Percentiles rank a stretch among this genome's conserved stretches.
Evolutionary conservation across 2,113 vertebrate genomes (phyloP).

Genomic region (Clarias magur): DNA sequence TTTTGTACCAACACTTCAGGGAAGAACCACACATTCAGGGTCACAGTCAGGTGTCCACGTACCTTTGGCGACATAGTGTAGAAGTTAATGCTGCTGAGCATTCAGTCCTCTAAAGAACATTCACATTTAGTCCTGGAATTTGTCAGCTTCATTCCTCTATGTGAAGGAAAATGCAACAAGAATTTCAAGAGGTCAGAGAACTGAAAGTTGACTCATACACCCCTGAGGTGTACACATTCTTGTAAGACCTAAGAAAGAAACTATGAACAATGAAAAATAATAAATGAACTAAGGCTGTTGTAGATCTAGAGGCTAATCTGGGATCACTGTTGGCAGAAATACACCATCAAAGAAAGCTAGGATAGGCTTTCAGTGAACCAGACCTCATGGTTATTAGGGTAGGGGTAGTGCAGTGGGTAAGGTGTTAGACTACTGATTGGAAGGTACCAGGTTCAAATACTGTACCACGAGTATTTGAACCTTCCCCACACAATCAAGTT

Average conservation of each 20-base stretch:
- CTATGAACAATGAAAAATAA: not conserved
- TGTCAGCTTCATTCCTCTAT: not conserved
- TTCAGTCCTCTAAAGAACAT: not conserved
- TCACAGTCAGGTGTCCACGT: not conserved
- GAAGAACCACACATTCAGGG: not conserved
- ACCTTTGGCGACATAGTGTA: not conserved
- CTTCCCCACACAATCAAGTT: too few relatives aligned
- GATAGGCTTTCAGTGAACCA: not conserved
- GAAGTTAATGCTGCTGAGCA: not conserved
- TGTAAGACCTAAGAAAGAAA: conserved; percentile 4
- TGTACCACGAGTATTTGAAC: too few relatives aligned
- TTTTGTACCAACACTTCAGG: not conserved
- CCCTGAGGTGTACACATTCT: not conserved
- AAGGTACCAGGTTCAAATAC: too few relatives aligned
- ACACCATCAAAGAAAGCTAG: not conserved
- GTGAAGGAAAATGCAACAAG: not conserved
- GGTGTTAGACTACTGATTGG: too few relatives aligned
- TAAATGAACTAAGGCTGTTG: not conserved
- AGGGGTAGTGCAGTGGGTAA: not conserved
- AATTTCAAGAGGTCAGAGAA: not conserved
- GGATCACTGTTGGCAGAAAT: not conserved
- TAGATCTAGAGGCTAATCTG: not conserved
- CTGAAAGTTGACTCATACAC: not conserved
- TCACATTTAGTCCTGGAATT: not conserved
- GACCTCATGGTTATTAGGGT: not conserved